A percentile compares a stretch with the other conserved stretches of the same genome.
These are phyloP conservation scores for Lasioglossum albipes DNA, from an alignment of 1,140 invertebrate species.

Conservation along the genomic window DNA sequence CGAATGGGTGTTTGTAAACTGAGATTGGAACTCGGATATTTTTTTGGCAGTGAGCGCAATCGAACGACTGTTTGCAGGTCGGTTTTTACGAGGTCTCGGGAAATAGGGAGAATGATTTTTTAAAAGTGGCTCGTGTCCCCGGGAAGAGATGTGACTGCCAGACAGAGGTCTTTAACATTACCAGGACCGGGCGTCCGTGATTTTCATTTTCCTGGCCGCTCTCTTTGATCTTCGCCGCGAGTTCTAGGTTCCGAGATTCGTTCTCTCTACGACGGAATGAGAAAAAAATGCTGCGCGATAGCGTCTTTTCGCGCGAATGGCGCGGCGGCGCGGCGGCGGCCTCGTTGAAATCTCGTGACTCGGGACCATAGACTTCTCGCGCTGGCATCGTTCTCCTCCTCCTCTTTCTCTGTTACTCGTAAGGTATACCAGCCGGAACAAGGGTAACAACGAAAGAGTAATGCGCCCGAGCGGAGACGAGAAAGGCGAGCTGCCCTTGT, in stretches of 20 bases:
- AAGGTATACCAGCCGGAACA: conserved; percentile 13
- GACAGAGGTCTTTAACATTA: conserved; percentile 42
- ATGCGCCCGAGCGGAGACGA: background rate
- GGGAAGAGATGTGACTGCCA: too few relatives aligned
- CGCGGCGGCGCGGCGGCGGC: background rate
- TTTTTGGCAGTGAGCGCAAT: too few relatives aligned
- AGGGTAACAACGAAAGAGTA: background rate
- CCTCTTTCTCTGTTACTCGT: background rate
- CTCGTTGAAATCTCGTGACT: conserved; percentile 43
- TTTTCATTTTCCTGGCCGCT: conserved; percentile 32
- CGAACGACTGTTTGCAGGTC: too few relatives aligned
- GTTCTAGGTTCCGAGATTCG: background rate
- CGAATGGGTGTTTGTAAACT: too few relatives aligned
- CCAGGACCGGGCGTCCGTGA: conserved; percentile 4
- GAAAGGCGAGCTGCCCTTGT: background rate
- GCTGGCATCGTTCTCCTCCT: conserved; percentile 8
- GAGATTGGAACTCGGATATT: too few relatives aligned
- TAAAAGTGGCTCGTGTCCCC: too few relatives aligned
- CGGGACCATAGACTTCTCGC: conserved; percentile 29
- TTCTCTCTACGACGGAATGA: conserved; percentile 32
- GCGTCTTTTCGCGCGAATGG: background rate
- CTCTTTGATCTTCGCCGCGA: conserved; percentile 21
- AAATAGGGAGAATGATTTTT: too few relatives aligned
- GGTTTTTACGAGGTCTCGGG: too few relatives aligned
- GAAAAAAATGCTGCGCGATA: conserved; percentile 8